Base-by-base conservation (phyloP, 2,888 invertebrate species). In the Cryptosula pallasiana region DNA sequence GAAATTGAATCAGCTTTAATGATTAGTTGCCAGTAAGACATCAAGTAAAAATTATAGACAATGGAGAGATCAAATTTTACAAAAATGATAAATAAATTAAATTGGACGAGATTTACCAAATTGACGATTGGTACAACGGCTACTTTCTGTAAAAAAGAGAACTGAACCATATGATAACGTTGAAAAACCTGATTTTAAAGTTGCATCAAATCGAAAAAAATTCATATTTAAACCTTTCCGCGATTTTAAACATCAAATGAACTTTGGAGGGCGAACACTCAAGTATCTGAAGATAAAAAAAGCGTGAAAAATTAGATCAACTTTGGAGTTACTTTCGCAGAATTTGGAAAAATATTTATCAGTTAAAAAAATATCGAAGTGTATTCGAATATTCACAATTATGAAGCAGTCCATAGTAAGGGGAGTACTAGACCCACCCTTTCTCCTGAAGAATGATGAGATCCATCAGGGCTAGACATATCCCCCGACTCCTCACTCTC, bases 401-500 rank as follows among this genome's bases (percentile, higher is more conserved):
- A n/a, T n/a, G n/a, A n/a, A n/a, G n/a, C n/a, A n/a, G n/a, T 20
- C 20, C 9, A 20, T 13, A 45, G 45, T 9, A 45, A 13, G 45
- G 45, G 57, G 34, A 27, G n/a, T 27, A 32, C 5, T 20, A n/a
- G 5, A 63, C 63, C 63, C n/a, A 63, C 63, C 63, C 63, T 63
- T 63, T 63, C 63, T 63, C 63, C 63, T 32, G 63, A 27, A 13
- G 63, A 63, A 32, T n/a, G 63, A 3, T 32, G 32, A 2, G 29
- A 27, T 63, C 63, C 32, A 9, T 32, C 32, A 34, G 63, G 63
- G 34, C 63, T 63, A 63, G 63, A 63, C 63, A 63, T 63, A 32
- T 63, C 63, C 23, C 23, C 55, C 16, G n/a, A n/a, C 3, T 32
- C 63, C 32, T 63, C 63, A 63, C 63, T 63, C 9, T 63, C 63